These are phyloP conservation scores for Rambutsinella grinnellia DNA, from an alignment of 2,888 invertebrate species.

Conservation along the genomic window DNA sequence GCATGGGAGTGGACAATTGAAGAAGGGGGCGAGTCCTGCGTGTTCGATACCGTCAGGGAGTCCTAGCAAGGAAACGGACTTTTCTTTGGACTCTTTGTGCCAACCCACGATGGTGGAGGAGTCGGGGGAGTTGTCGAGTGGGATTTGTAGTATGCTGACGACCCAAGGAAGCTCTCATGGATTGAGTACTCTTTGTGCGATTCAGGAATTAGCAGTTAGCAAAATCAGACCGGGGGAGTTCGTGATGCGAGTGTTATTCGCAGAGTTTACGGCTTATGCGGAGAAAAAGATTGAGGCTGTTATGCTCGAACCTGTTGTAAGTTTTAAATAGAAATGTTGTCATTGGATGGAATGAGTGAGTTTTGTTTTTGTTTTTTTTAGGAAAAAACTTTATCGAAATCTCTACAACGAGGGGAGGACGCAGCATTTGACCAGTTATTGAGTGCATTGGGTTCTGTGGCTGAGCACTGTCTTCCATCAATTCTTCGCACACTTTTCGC, in stretches of 20 bases:
- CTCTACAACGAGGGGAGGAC: conserved; percentile 96
- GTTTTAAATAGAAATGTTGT: conserved; percentile 31
- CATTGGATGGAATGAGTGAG: background rate
- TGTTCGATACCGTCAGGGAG: conserved; percentile 47
- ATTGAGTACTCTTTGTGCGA: conserved; percentile 25
- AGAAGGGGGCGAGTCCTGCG: conserved; percentile 33
- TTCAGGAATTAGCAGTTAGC: conserved; percentile 41
- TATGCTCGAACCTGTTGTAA: conserved; percentile 89
- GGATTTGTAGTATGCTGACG: conserved; percentile 9
- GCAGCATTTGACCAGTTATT: conserved; percentile 93
- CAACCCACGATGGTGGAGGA: conserved; percentile 30
- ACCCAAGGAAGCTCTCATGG: conserved; percentile 18
- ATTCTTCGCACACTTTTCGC: conserved; percentile 90
- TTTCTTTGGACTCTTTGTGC: conserved; percentile 37
- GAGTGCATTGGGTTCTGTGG: conserved; percentile 91
- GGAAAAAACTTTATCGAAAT: conserved; percentile 96
- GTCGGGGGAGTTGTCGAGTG: conserved; percentile 29
- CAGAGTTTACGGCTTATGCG: conserved; percentile 94
- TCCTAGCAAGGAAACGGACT: conserved; percentile 46
- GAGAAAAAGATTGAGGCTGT: conserved; percentile 97
- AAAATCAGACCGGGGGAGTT: conserved; percentile 87
- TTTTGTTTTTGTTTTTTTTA: conserved; percentile 67
- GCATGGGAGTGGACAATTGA: conserved; percentile 14
- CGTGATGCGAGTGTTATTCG: conserved; percentile 94
- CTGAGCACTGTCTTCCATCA: conserved; percentile 97